phyloP scores from a whole-genome alignment of 1,140 invertebrate species.

The Macrocentrus cingulum region DNA sequence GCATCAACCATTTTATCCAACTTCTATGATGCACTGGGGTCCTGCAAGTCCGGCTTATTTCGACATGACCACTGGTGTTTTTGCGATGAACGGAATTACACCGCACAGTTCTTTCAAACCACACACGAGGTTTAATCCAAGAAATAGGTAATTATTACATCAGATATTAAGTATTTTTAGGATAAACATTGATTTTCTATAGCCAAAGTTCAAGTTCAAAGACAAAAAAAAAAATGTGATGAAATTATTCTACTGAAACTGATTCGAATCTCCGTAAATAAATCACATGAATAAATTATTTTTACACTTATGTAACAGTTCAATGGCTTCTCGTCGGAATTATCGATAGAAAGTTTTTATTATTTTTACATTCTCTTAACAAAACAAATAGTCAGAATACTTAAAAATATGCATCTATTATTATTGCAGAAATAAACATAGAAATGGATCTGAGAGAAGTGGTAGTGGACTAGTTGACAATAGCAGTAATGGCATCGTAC shows the following conservation, averaged over 20 bases:
- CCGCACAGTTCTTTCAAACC: constrained; percentile 67
- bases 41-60: constrained; percentile 65
- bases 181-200: no score
- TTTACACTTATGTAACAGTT: no score
- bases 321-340: no score
- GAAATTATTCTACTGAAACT: no score
- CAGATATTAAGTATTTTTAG: no score
- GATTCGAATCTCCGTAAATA: no score
- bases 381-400: no score
- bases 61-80: constrained; percentile 68
- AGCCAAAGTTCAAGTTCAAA: no score
- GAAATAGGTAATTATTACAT: constrained; percentile 44
- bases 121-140: constrained; percentile 54
- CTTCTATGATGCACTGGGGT: constrained; percentile 64
- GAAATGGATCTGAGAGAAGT: constrained; percentile 48
- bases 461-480: constrained; percentile 29
- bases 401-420: constrained; percentile 19
- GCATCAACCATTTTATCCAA: constrained; percentile 63
- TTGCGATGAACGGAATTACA: constrained; percentile 74
- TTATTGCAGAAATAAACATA: constrained; percentile 49
- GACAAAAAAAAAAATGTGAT: no score
- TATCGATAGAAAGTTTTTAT: no score
- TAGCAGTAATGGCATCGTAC: constrained; percentile 42
- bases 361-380: no score
- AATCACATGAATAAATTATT: no score